phyloP scores from a whole-genome alignment of 1,140 invertebrate genomes.

The Eriosoma lanigerum region DNA sequence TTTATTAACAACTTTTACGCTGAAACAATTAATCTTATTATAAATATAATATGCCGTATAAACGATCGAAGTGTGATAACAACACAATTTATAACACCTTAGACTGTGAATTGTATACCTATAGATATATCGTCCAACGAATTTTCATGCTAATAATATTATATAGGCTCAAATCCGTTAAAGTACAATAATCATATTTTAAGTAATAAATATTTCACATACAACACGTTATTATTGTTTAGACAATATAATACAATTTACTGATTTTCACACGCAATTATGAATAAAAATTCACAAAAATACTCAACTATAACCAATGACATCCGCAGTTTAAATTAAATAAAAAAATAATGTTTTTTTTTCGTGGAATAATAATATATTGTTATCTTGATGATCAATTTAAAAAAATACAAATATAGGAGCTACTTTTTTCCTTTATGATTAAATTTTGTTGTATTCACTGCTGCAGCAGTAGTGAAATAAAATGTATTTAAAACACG shows the following conservation, averaged over 20 bases:
- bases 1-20: conserved; percentile 11
- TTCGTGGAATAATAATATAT: neutral
- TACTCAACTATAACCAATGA: neutral
- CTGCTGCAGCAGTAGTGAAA: too few species aligned
- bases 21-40: conserved; percentile 13
- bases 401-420: conserved; percentile 24
- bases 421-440: conserved; percentile 15
- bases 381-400: neutral
- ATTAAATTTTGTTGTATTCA: conserved; percentile 32
- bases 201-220: too few species aligned
- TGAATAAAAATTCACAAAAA: neutral
- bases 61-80: neutral
- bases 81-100: conserved; percentile 3
- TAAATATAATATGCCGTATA: too few species aligned
- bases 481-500: conserved; percentile 28
- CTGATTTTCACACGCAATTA: neutral
- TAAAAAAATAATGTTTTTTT: conserved; percentile 11
- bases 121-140: too few species aligned
- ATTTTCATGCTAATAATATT: too few species aligned
- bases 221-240: neutral
- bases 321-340: neutral
- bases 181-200: too few species aligned
- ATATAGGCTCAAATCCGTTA: too few species aligned
- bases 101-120: too few species aligned
- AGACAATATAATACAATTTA: too few species aligned